Percentiles rank a stretch among this genome's conserved stretches.
Conservation (phyloP, 1,140 invertebrate genomes). For the Rhopalosiphum padi region DNA sequence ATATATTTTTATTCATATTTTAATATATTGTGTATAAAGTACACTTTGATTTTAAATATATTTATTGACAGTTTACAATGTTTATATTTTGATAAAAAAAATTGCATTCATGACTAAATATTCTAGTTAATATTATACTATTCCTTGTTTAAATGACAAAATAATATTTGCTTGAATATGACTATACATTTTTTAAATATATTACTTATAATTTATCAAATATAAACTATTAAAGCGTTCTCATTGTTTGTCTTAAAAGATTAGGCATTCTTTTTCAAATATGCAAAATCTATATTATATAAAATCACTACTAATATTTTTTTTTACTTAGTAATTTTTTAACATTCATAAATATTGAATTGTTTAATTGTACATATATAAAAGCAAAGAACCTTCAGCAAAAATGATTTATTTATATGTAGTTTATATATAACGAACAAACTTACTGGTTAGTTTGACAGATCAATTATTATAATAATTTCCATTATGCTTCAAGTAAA, state of each 20-base stretch:
- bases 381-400: not conserved
- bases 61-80: not conserved
- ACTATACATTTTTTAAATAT: not conserved
- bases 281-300: not conserved
- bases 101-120: not conserved
- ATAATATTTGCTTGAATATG: not conserved
- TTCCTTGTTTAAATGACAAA: not conserved
- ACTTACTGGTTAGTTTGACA: not conserved
- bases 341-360: not conserved
- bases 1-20: not conserved
- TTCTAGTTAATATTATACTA: not conserved
- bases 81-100: not conserved
- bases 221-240: not conserved
- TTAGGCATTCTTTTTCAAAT: not conserved
- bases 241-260: not conserved
- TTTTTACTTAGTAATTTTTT: not conserved
- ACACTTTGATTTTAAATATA: not conserved
- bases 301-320: not conserved
- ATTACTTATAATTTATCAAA: not conserved
- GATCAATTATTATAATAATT: not conserved
- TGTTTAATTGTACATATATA: not conserved
- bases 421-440: not conserved
- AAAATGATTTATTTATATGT: not conserved
- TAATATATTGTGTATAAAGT: not conserved
- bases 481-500: not conserved